Evolutionary conservation across 1,140 invertebrate genomes (phyloP), one percentile per base, ranked within the genome.

Genomic region (Drosophila sturtevanti): DNA sequence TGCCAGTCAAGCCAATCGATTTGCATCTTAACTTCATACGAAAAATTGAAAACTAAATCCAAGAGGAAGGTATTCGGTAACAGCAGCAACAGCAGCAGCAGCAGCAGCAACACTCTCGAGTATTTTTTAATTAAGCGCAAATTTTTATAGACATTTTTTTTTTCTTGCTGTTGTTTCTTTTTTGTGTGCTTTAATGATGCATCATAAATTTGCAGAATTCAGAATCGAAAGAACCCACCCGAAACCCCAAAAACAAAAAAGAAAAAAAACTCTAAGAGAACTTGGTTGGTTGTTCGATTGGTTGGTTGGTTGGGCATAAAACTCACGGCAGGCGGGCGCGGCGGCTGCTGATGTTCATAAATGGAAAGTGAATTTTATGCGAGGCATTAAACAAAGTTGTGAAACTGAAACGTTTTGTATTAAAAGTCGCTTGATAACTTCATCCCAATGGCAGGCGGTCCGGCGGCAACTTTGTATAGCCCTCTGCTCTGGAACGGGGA

Each of bases 291-390:
- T 31, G 27, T 4, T 31, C 7, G 27, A 0, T 31, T 31, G 27
- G 3, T 31, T 31, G 27, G 27, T 31, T 31, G 27, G 18, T n/a
- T 11, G 54, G 54, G 54, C 64, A 86, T 86, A 75, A 85, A 85
- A 81, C 6, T 64, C 81, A 41, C 82, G 79, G 63, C 82, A 58
- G 81, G 81, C 73, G 79, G 27, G 55, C 16, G 38, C 41, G 41
- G 41, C 41, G 11, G 12, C 12, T 38, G 37, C 37, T 38, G 31
- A 4, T 16, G 27, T 24, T 64, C 71, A 77, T 77, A 77, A 77
- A 71, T 74, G 76, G 75, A 87, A 87, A 87, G 82, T 87, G 82
- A 87, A 82, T 86, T 86, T 82, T 76, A 87, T 86, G 78, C 78
- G 58, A 64, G 63, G 76, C 69, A 66, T 85, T 69, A 76, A 79